These are phyloP conservation scores for Phyllotis vaccarum DNA, from an alignment of 2,797 vertebrate genomes.

Conservation along the genomic window DNA sequence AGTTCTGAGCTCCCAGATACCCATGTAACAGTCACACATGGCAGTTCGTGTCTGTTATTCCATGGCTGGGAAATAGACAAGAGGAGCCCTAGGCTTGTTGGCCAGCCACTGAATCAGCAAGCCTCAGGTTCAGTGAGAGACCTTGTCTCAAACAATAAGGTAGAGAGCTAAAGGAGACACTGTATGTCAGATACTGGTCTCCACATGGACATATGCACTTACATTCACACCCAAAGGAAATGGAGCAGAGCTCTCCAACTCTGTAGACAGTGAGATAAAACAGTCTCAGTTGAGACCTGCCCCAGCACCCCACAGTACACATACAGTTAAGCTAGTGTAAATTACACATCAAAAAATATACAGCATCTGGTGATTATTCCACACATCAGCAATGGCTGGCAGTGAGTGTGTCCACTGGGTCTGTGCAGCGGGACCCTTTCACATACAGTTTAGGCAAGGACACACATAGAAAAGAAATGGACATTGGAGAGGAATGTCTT, in stretches of 20 bases:
- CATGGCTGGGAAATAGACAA: neutral
- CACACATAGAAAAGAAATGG: neutral
- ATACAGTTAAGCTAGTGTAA: neutral
- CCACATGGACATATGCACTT: neutral
- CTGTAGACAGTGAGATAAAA: accelerated
- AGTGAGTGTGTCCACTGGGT: accelerated
- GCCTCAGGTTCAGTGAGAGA: neutral
- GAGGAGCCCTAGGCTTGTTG: neutral
- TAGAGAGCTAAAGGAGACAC: neutral
- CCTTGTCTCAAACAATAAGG: neutral
- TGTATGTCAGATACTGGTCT: neutral
- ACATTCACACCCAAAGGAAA: too few relatives aligned
- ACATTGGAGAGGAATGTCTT: neutral
- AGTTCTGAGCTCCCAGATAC: neutral
- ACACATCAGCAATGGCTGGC: too few relatives aligned
- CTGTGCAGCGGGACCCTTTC: neutral
- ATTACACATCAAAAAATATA: neutral
- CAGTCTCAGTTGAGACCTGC: accelerated
- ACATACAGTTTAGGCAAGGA: neutral
- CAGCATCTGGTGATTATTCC: too few relatives aligned
- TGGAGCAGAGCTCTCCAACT: neutral
- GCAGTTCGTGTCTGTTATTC: too few relatives aligned
- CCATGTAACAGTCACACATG: neutral
- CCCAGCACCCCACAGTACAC: neutral
- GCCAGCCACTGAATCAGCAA: neutral